Evolutionary conservation across 1,140 invertebrate genomes (phyloP).

Genomic region (Melanaphis sacchari): DNA sequence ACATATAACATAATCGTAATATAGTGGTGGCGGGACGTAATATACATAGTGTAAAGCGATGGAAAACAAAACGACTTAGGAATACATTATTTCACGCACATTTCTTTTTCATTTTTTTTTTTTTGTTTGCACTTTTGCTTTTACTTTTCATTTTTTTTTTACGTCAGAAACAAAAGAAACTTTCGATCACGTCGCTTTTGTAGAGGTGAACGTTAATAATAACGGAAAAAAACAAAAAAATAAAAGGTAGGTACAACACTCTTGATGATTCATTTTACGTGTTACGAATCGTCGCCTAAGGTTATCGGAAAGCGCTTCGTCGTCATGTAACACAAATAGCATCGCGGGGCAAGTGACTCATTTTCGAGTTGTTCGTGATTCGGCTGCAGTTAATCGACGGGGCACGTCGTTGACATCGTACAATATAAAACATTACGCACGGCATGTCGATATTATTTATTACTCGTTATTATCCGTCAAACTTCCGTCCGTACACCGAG

Average conservation of each 20-base stretch:
- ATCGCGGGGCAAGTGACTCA: conserved; percentile 34
- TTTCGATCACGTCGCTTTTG: neutral
- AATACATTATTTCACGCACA: neutral
- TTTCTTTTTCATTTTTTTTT: neutral
- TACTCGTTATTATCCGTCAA: neutral
- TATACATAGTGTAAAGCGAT: neutral
- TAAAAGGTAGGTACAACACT: neutral
- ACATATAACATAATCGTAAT: neutral
- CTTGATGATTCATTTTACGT: neutral
- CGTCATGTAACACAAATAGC: conserved; percentile 52
- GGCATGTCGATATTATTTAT: neutral
- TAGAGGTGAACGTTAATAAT: neutral
- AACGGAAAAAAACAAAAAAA: neutral
- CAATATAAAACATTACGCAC: neutral
- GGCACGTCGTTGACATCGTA: neutral
- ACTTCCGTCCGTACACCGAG: neutral
- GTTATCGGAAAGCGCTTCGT: neutral
- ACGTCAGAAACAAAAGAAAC: neutral
- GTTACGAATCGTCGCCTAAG: neutral
- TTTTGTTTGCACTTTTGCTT: neutral
- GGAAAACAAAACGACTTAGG: neutral
- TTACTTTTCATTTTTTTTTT: neutral
- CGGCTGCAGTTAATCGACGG: neutral
- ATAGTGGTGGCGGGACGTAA: too few relatives aligned
- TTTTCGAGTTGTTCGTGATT: neutral